These are phyloP conservation scores for Caenorhabditis brenneri DNA, from an alignment of 1,140 invertebrate genomes.

Conservation along the genomic window DNA sequence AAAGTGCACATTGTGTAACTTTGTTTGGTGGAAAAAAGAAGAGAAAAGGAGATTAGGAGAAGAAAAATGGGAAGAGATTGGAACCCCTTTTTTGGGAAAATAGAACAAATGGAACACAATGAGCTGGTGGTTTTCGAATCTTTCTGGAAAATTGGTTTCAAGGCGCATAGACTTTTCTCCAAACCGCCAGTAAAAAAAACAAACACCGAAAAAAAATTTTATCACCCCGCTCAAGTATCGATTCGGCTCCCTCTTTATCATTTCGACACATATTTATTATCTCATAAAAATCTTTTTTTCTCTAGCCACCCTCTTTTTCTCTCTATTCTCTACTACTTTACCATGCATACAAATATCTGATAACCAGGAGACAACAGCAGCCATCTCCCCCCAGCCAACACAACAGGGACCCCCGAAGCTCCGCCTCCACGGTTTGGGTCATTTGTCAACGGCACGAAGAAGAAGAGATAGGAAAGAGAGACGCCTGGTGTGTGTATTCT, in stretches of 20 bases:
- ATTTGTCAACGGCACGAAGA: slow-evolving; percentile 35
- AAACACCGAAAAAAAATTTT: not conserved
- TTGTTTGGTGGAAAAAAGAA: not conserved
- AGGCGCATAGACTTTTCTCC: no score
- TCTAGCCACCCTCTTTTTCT: not conserved
- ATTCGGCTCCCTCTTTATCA: not conserved
- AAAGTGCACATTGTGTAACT: slow-evolving; percentile 6
- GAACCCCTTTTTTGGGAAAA: not conserved
- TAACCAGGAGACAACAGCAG: not conserved
- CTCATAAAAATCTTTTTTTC: not conserved
- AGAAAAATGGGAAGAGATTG: not conserved
- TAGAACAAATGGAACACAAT: not conserved
- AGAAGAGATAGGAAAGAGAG: not conserved
- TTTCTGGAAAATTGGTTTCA: not conserved
- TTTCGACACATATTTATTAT: not conserved
- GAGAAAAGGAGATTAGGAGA: not conserved
- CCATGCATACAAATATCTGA: slow-evolving; percentile 22
- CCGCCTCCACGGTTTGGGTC: slow-evolving; percentile 24
- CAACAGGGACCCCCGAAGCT: not conserved
- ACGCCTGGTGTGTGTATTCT: not conserved
- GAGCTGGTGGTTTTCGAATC: not conserved
- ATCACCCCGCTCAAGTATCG: no score
- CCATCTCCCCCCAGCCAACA: not conserved
- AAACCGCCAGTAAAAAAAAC: no score
- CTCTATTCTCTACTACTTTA: not conserved